phyloP scores from a whole-genome alignment of 2,888 invertebrate species.

The Loripinus fragilis region DNA sequence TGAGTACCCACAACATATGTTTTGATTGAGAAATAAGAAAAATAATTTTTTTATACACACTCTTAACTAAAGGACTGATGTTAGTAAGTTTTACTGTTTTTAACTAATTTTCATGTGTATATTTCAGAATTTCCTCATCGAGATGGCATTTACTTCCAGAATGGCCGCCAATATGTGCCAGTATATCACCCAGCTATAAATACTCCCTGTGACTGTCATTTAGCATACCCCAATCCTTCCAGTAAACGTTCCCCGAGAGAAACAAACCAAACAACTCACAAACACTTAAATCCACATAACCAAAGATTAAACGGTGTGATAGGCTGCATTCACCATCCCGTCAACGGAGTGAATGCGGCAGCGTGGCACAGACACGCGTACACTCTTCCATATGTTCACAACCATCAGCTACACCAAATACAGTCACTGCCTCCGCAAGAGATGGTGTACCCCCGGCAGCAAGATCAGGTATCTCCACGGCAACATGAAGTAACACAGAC shows the following conservation, averaged over 20 bases:
- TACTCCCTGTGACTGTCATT: constrained; percentile 58
- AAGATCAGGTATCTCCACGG: constrained; percentile 13
- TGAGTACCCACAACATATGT: no score
- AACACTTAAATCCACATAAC: constrained; percentile 43
- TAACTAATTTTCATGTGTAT: no score
- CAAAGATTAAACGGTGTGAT: constrained; percentile 54
- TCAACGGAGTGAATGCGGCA: constrained; percentile 37
- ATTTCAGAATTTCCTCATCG: constrained; percentile 51
- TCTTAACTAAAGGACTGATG: neutral
- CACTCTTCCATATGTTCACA: constrained; percentile 54
- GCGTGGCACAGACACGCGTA: constrained; percentile 58
- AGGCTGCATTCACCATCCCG: constrained; percentile 54
- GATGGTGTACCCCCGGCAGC: constrained; percentile 6
- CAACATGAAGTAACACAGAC: constrained; percentile 2
- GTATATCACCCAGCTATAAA: constrained; percentile 55
- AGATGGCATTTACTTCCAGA: constrained; percentile 23
- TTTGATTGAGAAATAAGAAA: neutral
- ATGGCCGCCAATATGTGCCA: constrained; percentile 43
- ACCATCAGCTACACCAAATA: constrained; percentile 36
- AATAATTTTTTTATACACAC: neutral
- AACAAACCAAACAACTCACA: constrained; percentile 42
- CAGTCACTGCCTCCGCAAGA: constrained; percentile 36
- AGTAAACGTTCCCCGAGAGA: constrained; percentile 22
- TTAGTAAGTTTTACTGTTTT: neutral
- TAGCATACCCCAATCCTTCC: constrained; percentile 38